Evolutionary conservation across 1,140 invertebrate genomes (phyloP), one percentile per base, ranked within the genome.

Genomic region (Aricia agestis): DNA sequence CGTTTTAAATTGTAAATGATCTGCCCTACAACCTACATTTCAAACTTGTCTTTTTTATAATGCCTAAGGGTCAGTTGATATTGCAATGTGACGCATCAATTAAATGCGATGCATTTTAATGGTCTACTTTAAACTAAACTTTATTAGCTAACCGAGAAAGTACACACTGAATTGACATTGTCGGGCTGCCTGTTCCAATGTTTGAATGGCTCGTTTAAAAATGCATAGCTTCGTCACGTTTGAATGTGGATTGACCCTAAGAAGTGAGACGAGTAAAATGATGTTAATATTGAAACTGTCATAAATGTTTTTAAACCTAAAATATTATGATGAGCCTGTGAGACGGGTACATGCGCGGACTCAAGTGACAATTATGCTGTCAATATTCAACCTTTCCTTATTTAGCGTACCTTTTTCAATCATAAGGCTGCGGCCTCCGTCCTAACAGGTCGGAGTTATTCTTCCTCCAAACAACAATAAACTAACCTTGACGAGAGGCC

Each of bases 341-440:
- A 52, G 45, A 52, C 45, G 3, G 45, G 6, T 52, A 52, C 45
- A 52, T 52, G 45, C 10, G 3, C 45, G 59, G 17, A 2, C 59
- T 18, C 7, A 25, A 63, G 18, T 13, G 18, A 25, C 19, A 63
- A 63, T 63, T 63, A 11, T 63, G 1, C n/a, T 63, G 59, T 25
- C 59, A 63, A 63, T 63, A 63, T 63, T 25, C 19, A 63, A 63
- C 59, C 59, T 63, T 63, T 63, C 59, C 59, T 63, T 63, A 63
- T 63, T 59, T 63, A 63, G 18, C 59, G 59, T 63, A 63, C 59
- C 59, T 63, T 63, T 63, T 63, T 11, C 59, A 63, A 63, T 63
- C 59, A 63, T 19, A 63, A 63, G 59, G 59, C 11, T 63, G 59
- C 19, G 59, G 59, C 59, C 59, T 63, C 59, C 25, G 25, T 25